These are phyloP conservation scores for Zapus hudsonius DNA, from an alignment of 2,113 vertebrate species.

Conservation along the genomic window DNA sequence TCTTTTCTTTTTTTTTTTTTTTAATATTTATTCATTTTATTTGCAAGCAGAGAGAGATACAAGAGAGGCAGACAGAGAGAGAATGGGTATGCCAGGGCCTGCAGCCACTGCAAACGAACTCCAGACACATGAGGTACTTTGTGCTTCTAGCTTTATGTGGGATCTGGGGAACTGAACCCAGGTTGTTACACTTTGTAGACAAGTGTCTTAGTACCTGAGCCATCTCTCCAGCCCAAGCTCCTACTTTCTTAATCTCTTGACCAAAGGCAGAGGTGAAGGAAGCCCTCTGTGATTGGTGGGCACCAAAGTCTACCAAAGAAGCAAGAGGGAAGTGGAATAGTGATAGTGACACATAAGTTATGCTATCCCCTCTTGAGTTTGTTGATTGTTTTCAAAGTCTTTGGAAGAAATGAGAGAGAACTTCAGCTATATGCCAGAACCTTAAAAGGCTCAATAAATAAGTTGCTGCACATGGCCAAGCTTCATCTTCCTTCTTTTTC, in stretches of 20 bases:
- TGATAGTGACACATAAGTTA: neutral
- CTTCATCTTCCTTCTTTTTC: neutral
- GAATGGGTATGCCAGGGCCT: too few species aligned
- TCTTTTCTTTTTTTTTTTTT: neutral
- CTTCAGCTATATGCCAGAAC: neutral
- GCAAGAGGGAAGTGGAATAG: neutral
- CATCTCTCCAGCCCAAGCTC: too few species aligned
- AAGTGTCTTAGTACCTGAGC: too few species aligned
- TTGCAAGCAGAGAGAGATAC: too few species aligned
- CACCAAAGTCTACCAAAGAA: neutral
- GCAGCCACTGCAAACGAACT: too few species aligned
- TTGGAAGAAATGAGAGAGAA: neutral
- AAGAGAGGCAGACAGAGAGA: too few species aligned
- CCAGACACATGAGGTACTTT: too few species aligned
- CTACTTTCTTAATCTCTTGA: neutral
- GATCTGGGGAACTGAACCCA: too few species aligned
- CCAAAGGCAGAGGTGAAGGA: neutral
- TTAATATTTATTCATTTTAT: too few species aligned
- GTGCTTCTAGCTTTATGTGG: too few species aligned
- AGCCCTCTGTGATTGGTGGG: neutral
- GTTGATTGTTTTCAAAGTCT: neutral
- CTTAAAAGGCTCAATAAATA: neutral
- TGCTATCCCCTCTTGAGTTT: neutral
- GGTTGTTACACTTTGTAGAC: too few species aligned
- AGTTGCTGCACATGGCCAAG: neutral